phyloP scores from a whole-genome alignment of 1,140 invertebrate genomes.

The Cherax destructor region DNA sequence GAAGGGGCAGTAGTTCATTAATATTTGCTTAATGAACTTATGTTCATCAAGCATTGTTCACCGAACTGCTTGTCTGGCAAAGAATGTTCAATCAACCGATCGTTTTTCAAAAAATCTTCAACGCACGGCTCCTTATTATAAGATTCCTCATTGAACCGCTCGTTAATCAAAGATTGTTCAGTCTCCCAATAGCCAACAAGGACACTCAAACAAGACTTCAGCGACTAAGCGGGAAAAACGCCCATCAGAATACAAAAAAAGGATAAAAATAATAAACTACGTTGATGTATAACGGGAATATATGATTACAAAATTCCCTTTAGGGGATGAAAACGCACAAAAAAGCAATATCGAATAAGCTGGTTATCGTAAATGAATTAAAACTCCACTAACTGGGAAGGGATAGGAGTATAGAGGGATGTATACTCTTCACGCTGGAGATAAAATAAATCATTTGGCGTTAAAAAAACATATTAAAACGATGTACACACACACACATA shows the following conservation, averaged over 20 bases:
- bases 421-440: background rate
- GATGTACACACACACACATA: background rate
- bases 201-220: background rate
- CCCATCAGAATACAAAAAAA: background rate
- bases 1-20: too few species aligned
- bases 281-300: background rate
- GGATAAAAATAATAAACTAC: background rate
- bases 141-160: too few species aligned
- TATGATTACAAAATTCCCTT: background rate
- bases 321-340: background rate
- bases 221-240: background rate
- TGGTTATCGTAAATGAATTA: conserved; percentile 1
- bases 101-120: too few species aligned
- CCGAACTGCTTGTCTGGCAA: too few species aligned
- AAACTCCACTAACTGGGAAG: background rate
- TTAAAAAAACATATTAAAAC: background rate
- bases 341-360: background rate
- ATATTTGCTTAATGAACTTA: too few species aligned
- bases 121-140: too few species aligned
- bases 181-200: too few species aligned
- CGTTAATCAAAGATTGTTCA: too few species aligned
- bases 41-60: too few species aligned
- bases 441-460: background rate
- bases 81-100: too few species aligned
- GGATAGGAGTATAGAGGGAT: too few species aligned